Evolutionary conservation across 2,113 vertebrate genomes (phyloP), one percentile per base, ranked within the genome.

Genomic region (Phylloscopus whistleri): DNA sequence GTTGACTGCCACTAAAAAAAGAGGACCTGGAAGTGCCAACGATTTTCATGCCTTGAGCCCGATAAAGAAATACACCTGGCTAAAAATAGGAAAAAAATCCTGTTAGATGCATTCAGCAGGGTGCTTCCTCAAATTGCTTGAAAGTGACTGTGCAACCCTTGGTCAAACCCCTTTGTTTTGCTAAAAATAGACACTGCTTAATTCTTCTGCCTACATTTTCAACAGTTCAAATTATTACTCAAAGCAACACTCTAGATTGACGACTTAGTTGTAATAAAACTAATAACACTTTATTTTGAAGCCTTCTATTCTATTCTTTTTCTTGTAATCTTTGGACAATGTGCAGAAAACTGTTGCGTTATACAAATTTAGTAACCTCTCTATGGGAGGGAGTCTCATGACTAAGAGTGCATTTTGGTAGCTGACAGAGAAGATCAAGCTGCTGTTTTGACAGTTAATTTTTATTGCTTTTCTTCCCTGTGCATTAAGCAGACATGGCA

Each of bases 391-490:
- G 17, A 52, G 33, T 75, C 56, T 83, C 33, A 21, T 72, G 58
- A 33, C 92, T 77, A 39, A 84, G 73, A 66, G 44, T 64, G 53
- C 52, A 31, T 90, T 87, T 84, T 79, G 53, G 76, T 87, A 93
- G 88, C 83, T 95, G 92, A 91, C 80, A 87, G 69, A 62, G 90
- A 89, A 39, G 86, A 95, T 95, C 80, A 95, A 75, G 58, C 92
- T 96, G 56, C 94, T 96, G 83, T 86, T 90, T 84, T 96, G 95
- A 95, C 95, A 93, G 95, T 91, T 95, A 87, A 91, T 95, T 96
- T 93, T 96, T 94, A 96, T 92, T 95, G 88, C 80, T 62, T 96
- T 89, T 90, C 59, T 93, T 92, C 89, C 62, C 39, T 49, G 86
- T 87, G 86, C 90, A 87, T 96, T 97, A 89, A 91, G 93, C 73